Evolutionary conservation across 2,888 invertebrate species (phyloP), one percentile per base, ranked within the genome.

Genomic region (Magallana nippona): DNA sequence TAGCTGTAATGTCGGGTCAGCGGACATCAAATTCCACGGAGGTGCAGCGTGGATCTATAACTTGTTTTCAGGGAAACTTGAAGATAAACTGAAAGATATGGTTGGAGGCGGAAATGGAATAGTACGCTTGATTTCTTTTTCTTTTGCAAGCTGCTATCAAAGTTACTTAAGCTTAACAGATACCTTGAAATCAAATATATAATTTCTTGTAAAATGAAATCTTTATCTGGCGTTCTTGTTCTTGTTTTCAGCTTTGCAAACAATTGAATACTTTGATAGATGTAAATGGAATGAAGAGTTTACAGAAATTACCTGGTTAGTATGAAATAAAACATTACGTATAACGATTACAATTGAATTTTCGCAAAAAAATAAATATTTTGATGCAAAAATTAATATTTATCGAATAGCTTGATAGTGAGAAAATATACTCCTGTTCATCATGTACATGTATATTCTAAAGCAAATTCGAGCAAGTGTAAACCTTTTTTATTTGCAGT

Each of bases 11-110:
- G 83, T 88, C 15, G 88, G 87, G 10, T 56, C 60, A 19, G 89
- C 89, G 10, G 27, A 85, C 11, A 78, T 90, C 32, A 83, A 86
- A n/a, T 87, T 90, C 63, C 87, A 88, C 71, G 90, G 90, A 3
- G 87, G 88, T 1, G 85, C 85, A 55, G 71, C 87, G 0, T 87
- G 87, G 88, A 80, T 90, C 15, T 87, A 86, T 55, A 90, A 89
- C 82, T 57, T 89, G 3, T 89, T 90, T 55, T 81, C 78, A 57
- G 80, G 83, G 10, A 13, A 57, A 17, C 78, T 87, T 15, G 82
- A 57, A 27, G 32, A 32, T 32, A 71, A 71, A 71, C 71, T 71
- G 1, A 71, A 71, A 71, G 71, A 71, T 71, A 27, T 71, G 71
- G 27, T 71, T 71, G 71, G 22, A 11, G 71, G 71, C 13, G 17